Percentiles rank a stretch among this genome's conserved stretches.
Evolutionary conservation across 2,888 invertebrate genomes (phyloP).

Genomic region (Diaprepes abbreviatus): DNA sequence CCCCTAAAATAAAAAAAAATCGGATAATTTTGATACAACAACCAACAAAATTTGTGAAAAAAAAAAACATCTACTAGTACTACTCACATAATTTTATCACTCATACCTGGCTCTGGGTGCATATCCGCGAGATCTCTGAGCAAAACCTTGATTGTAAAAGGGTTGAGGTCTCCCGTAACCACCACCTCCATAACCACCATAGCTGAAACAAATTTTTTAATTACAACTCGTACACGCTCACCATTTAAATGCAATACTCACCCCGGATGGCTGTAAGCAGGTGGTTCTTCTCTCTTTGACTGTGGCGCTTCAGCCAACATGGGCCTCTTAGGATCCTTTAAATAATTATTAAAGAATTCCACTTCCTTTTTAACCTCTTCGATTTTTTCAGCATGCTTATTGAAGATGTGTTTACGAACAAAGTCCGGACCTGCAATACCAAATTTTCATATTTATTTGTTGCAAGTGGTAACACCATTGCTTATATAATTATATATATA

Average conservation of each 20-base stretch:
- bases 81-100: constrained; percentile 1
- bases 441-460: too few species aligned
- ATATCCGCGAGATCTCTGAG: constrained; percentile 62
- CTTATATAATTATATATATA: too few species aligned
- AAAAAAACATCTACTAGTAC: constrained; percentile 4
- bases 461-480: too few species aligned
- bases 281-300: constrained; percentile 68
- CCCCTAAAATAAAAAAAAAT: constrained; percentile 71
- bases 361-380: constrained; percentile 98
- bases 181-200: constrained; percentile 55
- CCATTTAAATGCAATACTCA: constrained; percentile 32
- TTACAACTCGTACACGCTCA: too few species aligned
- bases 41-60: too few species aligned
- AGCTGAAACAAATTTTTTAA: constrained; percentile 3
- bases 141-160: constrained; percentile 69
- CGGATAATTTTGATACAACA: too few species aligned
- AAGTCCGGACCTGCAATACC: constrained; percentile 87
- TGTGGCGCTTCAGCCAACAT: constrained; percentile 87
- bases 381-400: constrained; percentile 97
- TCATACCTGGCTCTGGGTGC: constrained; percentile 62
- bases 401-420: constrained; percentile 97
- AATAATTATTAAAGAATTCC: constrained; percentile 97
- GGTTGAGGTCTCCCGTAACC: constrained; percentile 68
- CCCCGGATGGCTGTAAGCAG: constrained; percentile 66
- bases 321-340: constrained; percentile 93